phyloP scores from a whole-genome alignment of 2,797 vertebrate species.

The Sebastes hubbsi region DNA sequence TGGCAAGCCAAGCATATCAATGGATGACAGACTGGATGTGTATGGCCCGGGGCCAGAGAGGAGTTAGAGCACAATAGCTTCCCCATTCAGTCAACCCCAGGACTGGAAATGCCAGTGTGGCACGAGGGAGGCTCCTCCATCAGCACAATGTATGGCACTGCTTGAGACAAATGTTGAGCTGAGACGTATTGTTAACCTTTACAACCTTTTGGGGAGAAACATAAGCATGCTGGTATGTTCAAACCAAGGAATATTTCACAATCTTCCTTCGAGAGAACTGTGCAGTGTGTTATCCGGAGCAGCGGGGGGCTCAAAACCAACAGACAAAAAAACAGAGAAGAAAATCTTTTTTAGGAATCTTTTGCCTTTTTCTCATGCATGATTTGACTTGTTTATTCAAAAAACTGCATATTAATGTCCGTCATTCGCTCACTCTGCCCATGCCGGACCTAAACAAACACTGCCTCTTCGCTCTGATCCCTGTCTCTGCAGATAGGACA shows the following conservation, averaged over 20 bases:
- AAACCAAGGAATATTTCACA: constrained; percentile 45
- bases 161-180: constrained; percentile 71
- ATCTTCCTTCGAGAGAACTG: constrained; percentile 23
- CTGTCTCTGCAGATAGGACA: constrained; percentile 47
- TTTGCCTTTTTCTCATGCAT: background rate
- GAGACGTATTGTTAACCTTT: constrained; percentile 73
- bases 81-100: constrained; percentile 61
- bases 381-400: constrained; percentile 13
- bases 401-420: constrained; percentile 12
- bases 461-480: constrained; percentile 39
- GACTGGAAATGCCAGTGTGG: constrained; percentile 77
- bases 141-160: constrained; percentile 72
- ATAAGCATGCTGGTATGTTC: constrained; percentile 52
- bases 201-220: constrained; percentile 61
- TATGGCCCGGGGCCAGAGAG: constrained; percentile 72
- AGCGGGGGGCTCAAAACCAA: constrained; percentile 1
- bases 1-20: constrained; percentile 80
- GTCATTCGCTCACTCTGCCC: constrained; percentile 9
- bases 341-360: constrained; percentile 9
- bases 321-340: constrained; percentile 8
- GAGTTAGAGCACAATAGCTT: constrained; percentile 72
- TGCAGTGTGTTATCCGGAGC: constrained; percentile 15
- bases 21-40: constrained; percentile 79
- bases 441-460: constrained; percentile 54
- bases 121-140: constrained; percentile 67